phyloP scores from a whole-genome alignment of 53 echinoderm and acorn worm genomes.

The Temnopleurus reevesii region DNA sequence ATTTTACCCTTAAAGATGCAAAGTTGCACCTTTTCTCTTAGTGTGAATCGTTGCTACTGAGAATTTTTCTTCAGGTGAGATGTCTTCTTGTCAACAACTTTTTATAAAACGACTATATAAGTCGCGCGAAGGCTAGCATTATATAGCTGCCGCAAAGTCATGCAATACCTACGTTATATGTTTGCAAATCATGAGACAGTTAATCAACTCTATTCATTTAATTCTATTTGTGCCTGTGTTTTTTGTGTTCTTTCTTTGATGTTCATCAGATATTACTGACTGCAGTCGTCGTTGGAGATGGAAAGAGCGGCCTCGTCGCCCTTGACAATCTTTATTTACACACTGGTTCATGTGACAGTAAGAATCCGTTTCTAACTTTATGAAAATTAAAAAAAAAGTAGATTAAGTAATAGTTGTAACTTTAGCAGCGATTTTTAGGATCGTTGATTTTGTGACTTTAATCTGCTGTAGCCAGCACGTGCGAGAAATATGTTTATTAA shows the following conservation, averaged over 20 bases:
- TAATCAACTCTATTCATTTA: background rate
- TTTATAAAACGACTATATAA: no score
- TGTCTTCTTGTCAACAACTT: no score
- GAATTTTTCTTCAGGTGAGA: no score
- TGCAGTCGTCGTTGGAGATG: background rate
- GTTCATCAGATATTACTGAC: background rate
- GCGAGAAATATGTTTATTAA: background rate
- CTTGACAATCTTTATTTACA: background rate
- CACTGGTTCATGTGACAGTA: background rate
- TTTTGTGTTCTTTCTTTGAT: background rate
- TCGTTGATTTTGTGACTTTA: background rate
- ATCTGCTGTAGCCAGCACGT: background rate
- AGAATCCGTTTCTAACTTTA: background rate
- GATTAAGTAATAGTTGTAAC: background rate
- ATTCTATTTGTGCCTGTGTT: background rate
- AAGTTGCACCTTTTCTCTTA: no score
- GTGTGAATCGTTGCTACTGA: no score
- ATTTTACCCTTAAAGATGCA: no score
- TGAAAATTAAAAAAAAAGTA: background rate
- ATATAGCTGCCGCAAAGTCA: no score
- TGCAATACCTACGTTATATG: no score
- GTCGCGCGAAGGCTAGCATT: no score
- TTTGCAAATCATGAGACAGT: background rate
- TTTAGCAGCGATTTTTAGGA: background rate
- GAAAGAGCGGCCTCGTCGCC: background rate